A percentile compares a stretch with the other conserved stretches of the same genome.
These are phyloP conservation scores for Malacoraja senta DNA, from an alignment of 2,797 vertebrate genomes.

Conservation along the genomic window DNA sequence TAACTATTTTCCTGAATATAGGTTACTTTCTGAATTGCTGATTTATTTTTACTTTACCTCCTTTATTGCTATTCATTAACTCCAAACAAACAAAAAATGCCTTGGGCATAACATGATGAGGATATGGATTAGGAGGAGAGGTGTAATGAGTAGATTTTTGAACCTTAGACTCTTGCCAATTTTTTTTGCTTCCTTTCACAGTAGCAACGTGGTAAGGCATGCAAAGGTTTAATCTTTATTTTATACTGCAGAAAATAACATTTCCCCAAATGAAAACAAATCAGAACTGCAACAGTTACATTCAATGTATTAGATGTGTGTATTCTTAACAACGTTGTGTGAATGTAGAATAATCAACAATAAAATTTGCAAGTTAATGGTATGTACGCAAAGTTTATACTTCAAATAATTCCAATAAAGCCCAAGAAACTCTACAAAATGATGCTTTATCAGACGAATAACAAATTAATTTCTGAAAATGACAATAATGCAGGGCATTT, in stretches of 20 bases:
- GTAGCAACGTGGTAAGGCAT: neutral
- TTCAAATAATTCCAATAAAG: neutral
- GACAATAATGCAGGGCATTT: no score
- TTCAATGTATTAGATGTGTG: neutral
- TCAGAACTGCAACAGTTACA: neutral
- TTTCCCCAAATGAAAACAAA: neutral
- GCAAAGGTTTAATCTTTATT: neutral
- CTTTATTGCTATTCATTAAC: neutral
- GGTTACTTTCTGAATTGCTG: neutral
- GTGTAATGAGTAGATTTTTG: neutral
- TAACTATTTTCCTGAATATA: neutral
- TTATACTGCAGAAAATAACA: neutral
- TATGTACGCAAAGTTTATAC: neutral
- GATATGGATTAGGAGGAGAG: no score
- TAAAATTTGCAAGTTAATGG: neutral
- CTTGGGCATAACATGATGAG: no score
- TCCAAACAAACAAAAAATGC: neutral
- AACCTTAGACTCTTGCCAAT: neutral
- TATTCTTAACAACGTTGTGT: neutral
- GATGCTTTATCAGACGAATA: neutral
- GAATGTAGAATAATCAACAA: neutral
- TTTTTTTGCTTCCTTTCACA: neutral
- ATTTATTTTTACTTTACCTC: neutral
- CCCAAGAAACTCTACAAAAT: neutral
- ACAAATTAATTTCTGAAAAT: neutral